Base-by-base conservation (phyloP, 2,888 invertebrate genomes). In the Leptarthrus brevirostris region DNA sequence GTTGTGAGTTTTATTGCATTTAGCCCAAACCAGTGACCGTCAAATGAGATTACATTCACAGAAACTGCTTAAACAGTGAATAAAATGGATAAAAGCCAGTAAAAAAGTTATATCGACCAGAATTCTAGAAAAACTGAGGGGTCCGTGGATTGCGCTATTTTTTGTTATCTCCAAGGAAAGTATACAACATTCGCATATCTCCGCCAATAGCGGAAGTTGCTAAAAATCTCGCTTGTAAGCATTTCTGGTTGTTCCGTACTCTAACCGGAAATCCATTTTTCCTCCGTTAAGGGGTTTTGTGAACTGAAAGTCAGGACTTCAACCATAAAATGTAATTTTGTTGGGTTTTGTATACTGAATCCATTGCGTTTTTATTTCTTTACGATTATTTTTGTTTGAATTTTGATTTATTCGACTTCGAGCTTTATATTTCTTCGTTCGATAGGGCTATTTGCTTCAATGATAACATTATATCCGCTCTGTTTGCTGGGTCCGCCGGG, bases 171-270 rank as follows among this genome's bases (percentile, higher is more conserved):
- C 10, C 16, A 40, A 26, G 61, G 22, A 40, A 40, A 40, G 20
- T 66, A 26, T 16, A 18, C 22, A 49, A 44, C 34, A 24, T 5
- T 36, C 24, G 26, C 16, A 49, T 24, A 49, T 34, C 26, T 24
- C 22, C 16, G 24, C 66, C 66, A 49, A 49, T 49, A 47, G 24
- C 66, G 66, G 66, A 66, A 44, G 49, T 30, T 16, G 26, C 61
- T 47, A 66, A 66, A 47, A 66, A 66, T 66, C 14, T 49, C 49
- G 26, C 66, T 36, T 66, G 66, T 66, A 66, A 66, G 66, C 66
- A 66, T 8, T 14, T 44, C 16, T 44, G 12, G 44, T 36, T 34
- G 18, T 36, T 40, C 47, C 30, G 5, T 44, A n/a, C 14, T 14
- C 47, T 20, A 18, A 14, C 49, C 49, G 66, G 66, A 66, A 47